A percentile compares a stretch with the other conserved stretches of the same genome.
phyloP scores from a whole-genome alignment of 37 sponge, comb jelly and placozoan species.

The Amphimedon queenslandica region DNA sequence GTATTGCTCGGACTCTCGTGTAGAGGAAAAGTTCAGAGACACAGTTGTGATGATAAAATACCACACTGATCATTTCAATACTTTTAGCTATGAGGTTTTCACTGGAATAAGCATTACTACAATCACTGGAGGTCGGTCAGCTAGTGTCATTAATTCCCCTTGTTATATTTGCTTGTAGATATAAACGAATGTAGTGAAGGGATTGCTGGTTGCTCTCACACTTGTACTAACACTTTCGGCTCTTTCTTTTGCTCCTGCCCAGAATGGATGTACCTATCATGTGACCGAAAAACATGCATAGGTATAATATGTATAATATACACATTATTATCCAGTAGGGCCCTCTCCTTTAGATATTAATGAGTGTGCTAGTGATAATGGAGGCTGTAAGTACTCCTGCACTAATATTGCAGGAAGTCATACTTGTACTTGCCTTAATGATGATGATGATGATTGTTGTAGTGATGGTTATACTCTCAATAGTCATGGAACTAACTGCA shows the following conservation, averaged over 20 bases:
- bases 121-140: too few relatives aligned
- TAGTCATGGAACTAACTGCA: not conserved
- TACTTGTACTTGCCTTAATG: not conserved
- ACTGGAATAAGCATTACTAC: too few relatives aligned
- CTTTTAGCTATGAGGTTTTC: too few relatives aligned
- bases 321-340: not conserved
- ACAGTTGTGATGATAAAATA: too few relatives aligned
- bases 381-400: not conserved
- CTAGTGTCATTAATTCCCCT: too few relatives aligned
- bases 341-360: conserved; percentile 4
- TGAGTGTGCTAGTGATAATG: not conserved
- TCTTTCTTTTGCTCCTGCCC: conserved; percentile 35
- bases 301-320: conserved; percentile 25
- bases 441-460: not conserved
- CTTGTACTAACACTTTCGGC: conserved; percentile 32
- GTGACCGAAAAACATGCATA: conserved; percentile 41
- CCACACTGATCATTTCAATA: too few relatives aligned
- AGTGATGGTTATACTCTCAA: not conserved
- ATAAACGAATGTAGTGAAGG: conserved; percentile 34
- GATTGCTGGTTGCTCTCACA: conserved; percentile 22
- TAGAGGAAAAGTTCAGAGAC: too few relatives aligned
- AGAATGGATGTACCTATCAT: conserved; percentile 47
- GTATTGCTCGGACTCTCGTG: too few relatives aligned
- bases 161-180: conserved; percentile 6
- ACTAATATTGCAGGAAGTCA: not conserved